Conservation (phyloP, 2,113 vertebrate genomes). For the Mugil cephalus region DNA sequence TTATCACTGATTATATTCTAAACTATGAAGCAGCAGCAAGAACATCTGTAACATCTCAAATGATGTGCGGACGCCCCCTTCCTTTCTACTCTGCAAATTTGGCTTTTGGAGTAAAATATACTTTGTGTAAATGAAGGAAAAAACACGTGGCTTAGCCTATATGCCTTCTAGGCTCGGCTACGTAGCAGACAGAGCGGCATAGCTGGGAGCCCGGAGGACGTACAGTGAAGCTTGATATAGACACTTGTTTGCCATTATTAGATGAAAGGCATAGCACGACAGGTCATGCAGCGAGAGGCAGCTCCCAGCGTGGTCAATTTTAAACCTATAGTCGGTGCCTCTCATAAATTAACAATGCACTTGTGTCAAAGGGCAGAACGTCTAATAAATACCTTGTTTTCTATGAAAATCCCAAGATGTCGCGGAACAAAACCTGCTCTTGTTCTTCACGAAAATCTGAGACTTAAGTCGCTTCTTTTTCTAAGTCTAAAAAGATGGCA, state of each 20-base stretch:
- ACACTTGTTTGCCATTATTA: constrained; percentile 62
- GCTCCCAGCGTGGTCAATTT: constrained; percentile 10
- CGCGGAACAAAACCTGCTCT: background rate
- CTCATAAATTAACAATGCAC: background rate
- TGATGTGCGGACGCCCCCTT: constrained; percentile 50
- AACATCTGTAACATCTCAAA: constrained; percentile 79
- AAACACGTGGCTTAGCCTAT: constrained; percentile 23
- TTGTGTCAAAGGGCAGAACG: background rate
- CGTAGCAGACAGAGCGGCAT: constrained; percentile 26
- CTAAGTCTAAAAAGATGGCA: too few relatives aligned
- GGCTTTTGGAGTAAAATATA: constrained; percentile 31
- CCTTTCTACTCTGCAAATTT: constrained; percentile 21
- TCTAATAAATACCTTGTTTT: background rate
- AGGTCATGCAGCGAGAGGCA: constrained; percentile 38
- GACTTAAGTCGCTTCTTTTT: too few relatives aligned
- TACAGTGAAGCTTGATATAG: constrained; percentile 39
- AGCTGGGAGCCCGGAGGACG: constrained; percentile 29
- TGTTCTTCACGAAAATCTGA: background rate
- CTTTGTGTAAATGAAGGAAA: constrained; percentile 15
- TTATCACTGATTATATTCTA: constrained; percentile 79
- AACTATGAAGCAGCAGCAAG: constrained; percentile 64
- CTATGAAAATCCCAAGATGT: background rate
- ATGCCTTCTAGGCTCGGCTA: constrained; percentile 13
- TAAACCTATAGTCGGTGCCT: background rate
- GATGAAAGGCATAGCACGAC: constrained; percentile 54